A percentile compares a stretch with the other conserved stretches of the same genome.
Evolutionary conservation across 2,113 vertebrate genomes (phyloP).

Genomic region (Monarcha castaneiventris): DNA sequence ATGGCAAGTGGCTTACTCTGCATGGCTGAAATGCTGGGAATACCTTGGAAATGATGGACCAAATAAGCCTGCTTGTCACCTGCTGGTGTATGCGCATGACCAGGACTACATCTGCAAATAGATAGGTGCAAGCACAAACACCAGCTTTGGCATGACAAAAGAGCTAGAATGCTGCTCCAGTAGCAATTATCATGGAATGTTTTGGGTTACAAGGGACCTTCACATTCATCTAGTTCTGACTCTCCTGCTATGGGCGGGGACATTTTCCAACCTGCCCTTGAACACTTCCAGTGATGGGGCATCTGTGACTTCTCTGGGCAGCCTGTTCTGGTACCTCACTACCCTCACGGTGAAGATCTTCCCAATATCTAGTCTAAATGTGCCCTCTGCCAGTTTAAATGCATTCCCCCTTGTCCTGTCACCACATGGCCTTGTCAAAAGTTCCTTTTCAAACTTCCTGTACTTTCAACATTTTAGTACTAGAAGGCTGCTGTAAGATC

Average conservation of each 20-base stretch:
- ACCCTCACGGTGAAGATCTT: not conserved
- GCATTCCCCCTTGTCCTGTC: not conserved
- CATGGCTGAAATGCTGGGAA: not conserved
- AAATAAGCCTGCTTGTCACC: not conserved
- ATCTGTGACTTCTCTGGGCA: not conserved
- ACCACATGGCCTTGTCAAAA: too few species aligned
- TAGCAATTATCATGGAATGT: not conserved
- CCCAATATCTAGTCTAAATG: not conserved
- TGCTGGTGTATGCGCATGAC: not conserved
- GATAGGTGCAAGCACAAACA: not conserved
- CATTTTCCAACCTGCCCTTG: not conserved
- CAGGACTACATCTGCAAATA: not conserved
- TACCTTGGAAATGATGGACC: not conserved
- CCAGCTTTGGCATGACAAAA: not conserved
- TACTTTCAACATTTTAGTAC: too few species aligned
- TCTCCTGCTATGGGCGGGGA: not conserved
- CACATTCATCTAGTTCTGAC: not conserved
- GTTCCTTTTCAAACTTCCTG: not conserved
- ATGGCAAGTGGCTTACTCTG: not conserved
- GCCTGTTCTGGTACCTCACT: rapidly evolving
- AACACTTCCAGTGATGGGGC: not conserved
- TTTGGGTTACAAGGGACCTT: not conserved
- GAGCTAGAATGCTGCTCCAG: not conserved
- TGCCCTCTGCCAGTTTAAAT: not conserved
- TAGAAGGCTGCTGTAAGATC: not conserved